Base-by-base conservation (phyloP, 1,140 invertebrate genomes). In the Apis cerana region DNA sequence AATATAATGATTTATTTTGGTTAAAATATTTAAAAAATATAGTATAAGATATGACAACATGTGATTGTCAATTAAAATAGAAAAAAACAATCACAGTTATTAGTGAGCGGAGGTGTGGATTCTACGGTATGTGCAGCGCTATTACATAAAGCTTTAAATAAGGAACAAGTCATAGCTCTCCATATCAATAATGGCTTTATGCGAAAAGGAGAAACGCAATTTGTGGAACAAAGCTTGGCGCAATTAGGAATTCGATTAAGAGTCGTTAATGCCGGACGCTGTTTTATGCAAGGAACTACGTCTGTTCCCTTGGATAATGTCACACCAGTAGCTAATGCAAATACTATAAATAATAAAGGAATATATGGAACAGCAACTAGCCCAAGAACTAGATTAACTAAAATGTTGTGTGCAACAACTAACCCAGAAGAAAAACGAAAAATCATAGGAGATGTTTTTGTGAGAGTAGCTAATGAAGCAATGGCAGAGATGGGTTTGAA, bases 111-210 rank as follows among this genome's bases (percentile, higher is more conserved):
- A 50, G 99, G 99, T 52, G 99, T 99, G 15, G 99, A 99, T 94
- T 99, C 99, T 0, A 98, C 99, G 68, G 99, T 99, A 15, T 99
- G 99, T 95, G 98, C 99, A 48, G 99, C 99, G 23, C 94, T 99
- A 61, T 94, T 99, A 68, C 96, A 98, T 91, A 97, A 97, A 94
- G 98, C 99, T 15, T 95, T 99, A 43, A 95, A 96, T 84, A 96
- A 97, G 87, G 97, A 99, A 87, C 98, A 99, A 95, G 96, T 99
- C 33, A 98, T 99, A 91, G 98, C 98, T 59, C 95, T 99, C 83
- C 99, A 99, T 94, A 99, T 99, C 88, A 99, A 99, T 94, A 99
- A 99, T 94, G 99, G 99, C 72, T 99, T 99, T 93, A 99, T 99
- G 98, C 96, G 99, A 74, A 98, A 99, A 94, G 96, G 98, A 90